A percentile compares a stretch with the other conserved stretches of the same genome.
Conservation (phyloP, 2,888 invertebrate genomes). For the Isotomurus palustris region DNA sequence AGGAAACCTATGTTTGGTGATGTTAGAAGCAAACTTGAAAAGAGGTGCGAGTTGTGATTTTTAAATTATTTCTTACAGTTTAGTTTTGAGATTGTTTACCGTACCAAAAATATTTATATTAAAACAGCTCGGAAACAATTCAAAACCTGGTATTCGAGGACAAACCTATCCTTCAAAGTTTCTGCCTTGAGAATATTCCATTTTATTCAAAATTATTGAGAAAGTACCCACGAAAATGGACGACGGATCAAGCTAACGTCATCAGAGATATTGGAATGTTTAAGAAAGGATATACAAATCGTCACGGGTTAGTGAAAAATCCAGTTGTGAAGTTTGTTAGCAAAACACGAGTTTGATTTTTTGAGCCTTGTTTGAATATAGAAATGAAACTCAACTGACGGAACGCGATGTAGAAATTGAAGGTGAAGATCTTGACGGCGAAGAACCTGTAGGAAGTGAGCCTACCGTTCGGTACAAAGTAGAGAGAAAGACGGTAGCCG, state of each 20-base stretch:
- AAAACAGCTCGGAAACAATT: constrained; percentile 11
- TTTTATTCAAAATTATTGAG: constrained; percentile 17
- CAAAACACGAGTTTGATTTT: too few relatives aligned
- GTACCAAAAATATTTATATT: too few relatives aligned
- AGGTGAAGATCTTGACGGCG: too few relatives aligned
- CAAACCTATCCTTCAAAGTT: constrained; percentile 16
- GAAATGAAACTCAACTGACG: too few relatives aligned
- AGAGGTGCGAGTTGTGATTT: constrained; percentile 19
- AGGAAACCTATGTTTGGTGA: constrained; percentile 35
- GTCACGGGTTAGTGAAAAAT: too few relatives aligned
- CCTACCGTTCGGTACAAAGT: too few relatives aligned
- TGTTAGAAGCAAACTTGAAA: constrained; percentile 11
- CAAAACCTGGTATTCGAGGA: constrained; percentile 5
- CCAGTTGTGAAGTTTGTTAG: too few relatives aligned
- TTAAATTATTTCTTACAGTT: neutral
- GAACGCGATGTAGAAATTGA: too few relatives aligned
- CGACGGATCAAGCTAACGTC: constrained; percentile 6
- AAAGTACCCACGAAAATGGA: neutral
- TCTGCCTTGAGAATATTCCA: constrained; percentile 25
- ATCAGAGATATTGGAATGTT: constrained; percentile 9
- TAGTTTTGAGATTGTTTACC: too few relatives aligned
- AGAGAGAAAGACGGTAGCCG: too few relatives aligned
- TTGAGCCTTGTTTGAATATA: too few relatives aligned
- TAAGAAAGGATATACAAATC: neutral
- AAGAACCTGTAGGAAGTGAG: too few relatives aligned